These are phyloP conservation scores for Tenthredo amoena DNA, from an alignment of 2,888 invertebrate genomes.

Conservation along the genomic window DNA sequence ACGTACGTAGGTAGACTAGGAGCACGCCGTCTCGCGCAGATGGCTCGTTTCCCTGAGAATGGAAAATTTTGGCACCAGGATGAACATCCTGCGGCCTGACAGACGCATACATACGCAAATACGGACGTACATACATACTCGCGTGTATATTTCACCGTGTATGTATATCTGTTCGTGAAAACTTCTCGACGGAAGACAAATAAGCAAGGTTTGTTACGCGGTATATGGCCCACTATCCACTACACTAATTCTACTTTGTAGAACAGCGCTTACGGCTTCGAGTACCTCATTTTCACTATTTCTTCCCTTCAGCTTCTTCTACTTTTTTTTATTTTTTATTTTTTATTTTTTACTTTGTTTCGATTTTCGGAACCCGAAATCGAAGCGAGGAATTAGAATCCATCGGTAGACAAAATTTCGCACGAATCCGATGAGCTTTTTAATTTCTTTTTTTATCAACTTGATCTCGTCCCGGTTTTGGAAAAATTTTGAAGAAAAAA, in stretches of 20 bases:
- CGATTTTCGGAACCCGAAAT: background rate
- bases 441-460: too few species aligned
- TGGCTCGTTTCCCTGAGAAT: constrained; percentile 31
- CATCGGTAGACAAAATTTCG: background rate
- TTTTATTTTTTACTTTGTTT: background rate
- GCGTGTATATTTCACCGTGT: background rate
- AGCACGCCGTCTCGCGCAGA: constrained; percentile 19
- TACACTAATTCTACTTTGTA: constrained; percentile 8
- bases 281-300: background rate
- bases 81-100: constrained; percentile 6
- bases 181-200: constrained; percentile 22
- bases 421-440: background rate
- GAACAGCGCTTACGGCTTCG: background rate
- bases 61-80: constrained; percentile 33
- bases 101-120: too few species aligned
- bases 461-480: too few species aligned
- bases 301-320: background rate
- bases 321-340: background rate
- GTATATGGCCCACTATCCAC: constrained; percentile 3
- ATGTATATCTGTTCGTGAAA: background rate
- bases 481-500: too few species aligned
- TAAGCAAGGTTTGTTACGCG: constrained; percentile 23
- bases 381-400: too few species aligned
- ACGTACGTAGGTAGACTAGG: background rate
- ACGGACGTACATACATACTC: background rate